phyloP scores from a whole-genome alignment of 2,888 invertebrate species.

The Thymelicus sylvestris region DNA sequence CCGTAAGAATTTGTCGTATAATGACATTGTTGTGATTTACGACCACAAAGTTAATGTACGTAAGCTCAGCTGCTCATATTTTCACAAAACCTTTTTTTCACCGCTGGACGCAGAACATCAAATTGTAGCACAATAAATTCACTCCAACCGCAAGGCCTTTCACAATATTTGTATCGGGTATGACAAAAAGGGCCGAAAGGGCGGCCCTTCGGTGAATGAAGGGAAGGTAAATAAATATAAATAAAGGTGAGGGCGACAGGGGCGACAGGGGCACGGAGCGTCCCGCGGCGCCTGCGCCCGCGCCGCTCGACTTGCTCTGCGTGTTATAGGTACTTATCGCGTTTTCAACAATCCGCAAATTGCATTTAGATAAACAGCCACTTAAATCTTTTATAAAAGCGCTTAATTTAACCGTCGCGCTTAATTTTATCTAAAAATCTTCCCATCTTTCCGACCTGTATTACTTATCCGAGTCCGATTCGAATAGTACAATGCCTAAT shows the following conservation, averaged over 20 bases:
- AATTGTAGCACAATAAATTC: constrained; percentile 81
- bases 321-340: neutral
- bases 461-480: neutral
- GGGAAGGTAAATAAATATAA: constrained; percentile 85
- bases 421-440: no score
- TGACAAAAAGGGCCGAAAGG: constrained; percentile 84
- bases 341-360: constrained; percentile 16
- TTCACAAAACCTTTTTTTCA: constrained; percentile 47
- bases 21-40: constrained; percentile 42
- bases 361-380: neutral
- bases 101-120: constrained; percentile 67
- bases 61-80: constrained; percentile 47
- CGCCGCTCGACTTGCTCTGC: constrained; percentile 26
- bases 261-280: constrained; percentile 53
- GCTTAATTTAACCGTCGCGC: neutral
- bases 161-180: constrained; percentile 83
- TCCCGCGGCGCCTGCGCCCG: constrained; percentile 51
- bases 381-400: neutral
- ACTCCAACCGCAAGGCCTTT: constrained; percentile 81
- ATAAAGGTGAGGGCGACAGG: constrained; percentile 76
- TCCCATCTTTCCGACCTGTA: no score
- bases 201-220: constrained; percentile 83
- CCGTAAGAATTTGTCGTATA: constrained; percentile 14
- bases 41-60: constrained; percentile 41
- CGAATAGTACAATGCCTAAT: constrained; percentile 12